These are phyloP conservation scores for Iguana delicatissima DNA, from an alignment of 2,797 vertebrate genomes.

Conservation along the genomic window DNA sequence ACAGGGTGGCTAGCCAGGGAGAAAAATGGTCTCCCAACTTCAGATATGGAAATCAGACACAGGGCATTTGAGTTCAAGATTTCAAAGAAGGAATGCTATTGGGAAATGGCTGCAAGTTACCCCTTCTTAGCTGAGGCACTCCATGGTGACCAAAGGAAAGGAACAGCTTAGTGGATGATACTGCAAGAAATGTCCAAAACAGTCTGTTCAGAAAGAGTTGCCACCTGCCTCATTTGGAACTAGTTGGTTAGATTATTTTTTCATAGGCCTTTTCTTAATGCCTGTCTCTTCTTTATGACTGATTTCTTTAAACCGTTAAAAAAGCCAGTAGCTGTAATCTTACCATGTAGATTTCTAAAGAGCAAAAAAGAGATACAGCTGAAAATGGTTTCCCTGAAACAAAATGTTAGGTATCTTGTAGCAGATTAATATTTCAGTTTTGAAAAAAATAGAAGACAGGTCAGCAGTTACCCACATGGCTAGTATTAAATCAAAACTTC, in stretches of 20 bases:
- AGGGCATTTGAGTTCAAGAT: constrained; percentile 11
- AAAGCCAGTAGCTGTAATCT: background rate
- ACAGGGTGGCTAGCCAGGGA: background rate
- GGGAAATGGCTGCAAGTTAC: background rate
- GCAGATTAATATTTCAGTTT: background rate
- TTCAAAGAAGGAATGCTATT: background rate
- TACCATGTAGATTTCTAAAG: background rate
- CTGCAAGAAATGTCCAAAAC: background rate
- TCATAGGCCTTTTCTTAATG: background rate
- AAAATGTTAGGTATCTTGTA: background rate
- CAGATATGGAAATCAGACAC: background rate
- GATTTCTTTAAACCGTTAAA: background rate
- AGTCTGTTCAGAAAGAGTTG: background rate
- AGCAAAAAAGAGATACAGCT: background rate
- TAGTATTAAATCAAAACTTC: constrained; percentile 9
- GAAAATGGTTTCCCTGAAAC: background rate
- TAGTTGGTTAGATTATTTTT: background rate
- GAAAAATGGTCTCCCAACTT: background rate
- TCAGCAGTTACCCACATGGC: background rate
- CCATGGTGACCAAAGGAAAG: background rate
- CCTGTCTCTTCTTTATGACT: background rate
- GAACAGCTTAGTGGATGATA: background rate
- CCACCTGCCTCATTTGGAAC: background rate
- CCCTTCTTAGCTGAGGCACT: background rate
- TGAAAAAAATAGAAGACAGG: background rate